Conservation (phyloP, 2,113 vertebrate genomes). For the Rhodinocichla rosea region DNA sequence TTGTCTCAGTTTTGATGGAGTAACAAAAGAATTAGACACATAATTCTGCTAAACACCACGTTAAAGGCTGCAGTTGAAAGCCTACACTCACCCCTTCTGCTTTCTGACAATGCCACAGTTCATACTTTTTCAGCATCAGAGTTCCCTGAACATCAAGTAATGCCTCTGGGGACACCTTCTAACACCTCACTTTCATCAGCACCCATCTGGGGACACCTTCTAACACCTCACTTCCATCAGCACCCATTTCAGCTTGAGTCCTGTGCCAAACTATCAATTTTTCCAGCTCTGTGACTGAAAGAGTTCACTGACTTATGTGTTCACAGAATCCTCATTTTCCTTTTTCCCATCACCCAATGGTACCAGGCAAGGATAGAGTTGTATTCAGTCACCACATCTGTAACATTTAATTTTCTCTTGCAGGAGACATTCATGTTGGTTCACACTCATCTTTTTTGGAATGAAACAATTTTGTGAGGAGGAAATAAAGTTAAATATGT, state of each 20-base stretch:
- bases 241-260: accelerated
- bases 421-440: background rate
- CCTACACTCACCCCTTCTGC: background rate
- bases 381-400: background rate
- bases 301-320: background rate
- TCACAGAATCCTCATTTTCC: background rate
- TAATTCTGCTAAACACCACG: background rate
- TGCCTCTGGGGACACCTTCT: background rate
- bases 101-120: background rate
- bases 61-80: background rate
- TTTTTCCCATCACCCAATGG: background rate
- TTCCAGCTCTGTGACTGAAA: background rate
- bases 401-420: background rate
- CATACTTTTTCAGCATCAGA: background rate
- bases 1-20: background rate
- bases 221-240: background rate
- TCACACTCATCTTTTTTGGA: background rate
- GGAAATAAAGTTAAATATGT: background rate
- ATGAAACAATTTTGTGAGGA: background rate
- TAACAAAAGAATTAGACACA: background rate
- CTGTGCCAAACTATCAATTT: background rate
- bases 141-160: background rate
- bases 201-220: accelerated
- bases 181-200: background rate
- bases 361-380: background rate